Evolutionary conservation across 2,797 vertebrate species (phyloP), one percentile per base, ranked within the genome.

Genomic region (Hephaestus fuliginosus): DNA sequence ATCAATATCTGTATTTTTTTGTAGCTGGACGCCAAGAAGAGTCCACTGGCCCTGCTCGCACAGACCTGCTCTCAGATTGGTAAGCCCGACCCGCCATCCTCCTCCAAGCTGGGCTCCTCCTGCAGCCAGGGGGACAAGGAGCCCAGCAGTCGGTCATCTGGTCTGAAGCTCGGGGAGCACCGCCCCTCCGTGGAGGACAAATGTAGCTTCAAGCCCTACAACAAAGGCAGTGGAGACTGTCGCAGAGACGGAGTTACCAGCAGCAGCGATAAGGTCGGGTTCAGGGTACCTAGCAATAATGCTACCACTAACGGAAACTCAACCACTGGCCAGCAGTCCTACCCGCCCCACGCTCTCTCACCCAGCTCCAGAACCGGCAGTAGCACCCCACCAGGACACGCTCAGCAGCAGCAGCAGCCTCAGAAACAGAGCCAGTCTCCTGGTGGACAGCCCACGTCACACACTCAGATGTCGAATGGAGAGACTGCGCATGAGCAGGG

Each of bases 51-150:
- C 67, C 95, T 99, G 86, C 94, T 99, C 93, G 98, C 98, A 30
- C 98, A 99, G 94, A 99, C 98, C 85, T 99, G 98, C 92, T 99
- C 98, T 15, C 98, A 99, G 95, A 99, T 99, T 51, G 98, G 98
- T 58, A 99, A 99, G 83, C 96, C 97, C 2, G 97, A 98, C 91
- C 96, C 97, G 56, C 97, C 97, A 55, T 96, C 97, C 28, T 96
- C 97, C 33, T 97, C 97, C 86, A 99, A 98, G 91, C 95, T 97
- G 63, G 93, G 95, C 71, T 94, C 96, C 48, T 94, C 97, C 84
- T 91, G 89, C 88, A 93, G 94, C 69, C 93, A 95, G 62, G 92
- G 94, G 67, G 98, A 98, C 49, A 99, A 99, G 95, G 98, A 99
- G 63, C 55, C 96, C 1, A 61, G 93, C 73, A 92, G 96, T 41